Evolutionary conservation across 2,797 vertebrate genomes (phyloP), one percentile per base, ranked within the genome.

Genomic region (Onychomys torridus): DNA sequence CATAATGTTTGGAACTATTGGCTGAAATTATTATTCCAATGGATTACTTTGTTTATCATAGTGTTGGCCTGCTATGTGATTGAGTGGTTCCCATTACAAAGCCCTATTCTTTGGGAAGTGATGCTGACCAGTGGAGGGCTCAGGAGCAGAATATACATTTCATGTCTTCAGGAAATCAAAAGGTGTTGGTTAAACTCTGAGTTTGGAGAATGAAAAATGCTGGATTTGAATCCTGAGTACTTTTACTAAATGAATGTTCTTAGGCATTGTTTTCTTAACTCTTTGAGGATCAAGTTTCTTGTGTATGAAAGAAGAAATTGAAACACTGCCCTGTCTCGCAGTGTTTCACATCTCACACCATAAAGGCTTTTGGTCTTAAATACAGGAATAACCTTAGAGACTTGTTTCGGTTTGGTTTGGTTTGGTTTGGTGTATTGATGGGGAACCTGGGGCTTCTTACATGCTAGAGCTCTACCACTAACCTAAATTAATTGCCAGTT

Each of bases 331-430:
- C 5, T 19, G 3, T 29, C 10, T 57, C 27, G 5, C 7, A 6
- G 34, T 9, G 11, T 6, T 67, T 37, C 29, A 55, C 0, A 5
- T 40, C 10, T 65, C 32, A 52, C 0, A 12, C 13, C 2, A 14
- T 12, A 10, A 81, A 86, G 43, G 3, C 55, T 52, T 19, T 27
- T 8, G 52, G 40, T 89, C 73, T 78, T 7, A 76, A 49, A 52
- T 46, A 29, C 0, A 76, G 25, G 40, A 55, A 81, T 6, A 23
- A 78, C 55, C 83, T 29, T 11, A 49, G 37, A 25, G 57, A 76
- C 63, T 37, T 23, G 34, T 19, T 75, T 63, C 75, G 52, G 52
- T 52, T 63, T 79, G 52, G 52, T 52, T 34, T 27, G 32, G 43
- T 65, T 55, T 55, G 49, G n/a, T 40, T 40, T 87, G 29, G 16